Base-by-base conservation (phyloP, 2,113 vertebrate species). In the Plecturocebus donacophilus region DNA sequence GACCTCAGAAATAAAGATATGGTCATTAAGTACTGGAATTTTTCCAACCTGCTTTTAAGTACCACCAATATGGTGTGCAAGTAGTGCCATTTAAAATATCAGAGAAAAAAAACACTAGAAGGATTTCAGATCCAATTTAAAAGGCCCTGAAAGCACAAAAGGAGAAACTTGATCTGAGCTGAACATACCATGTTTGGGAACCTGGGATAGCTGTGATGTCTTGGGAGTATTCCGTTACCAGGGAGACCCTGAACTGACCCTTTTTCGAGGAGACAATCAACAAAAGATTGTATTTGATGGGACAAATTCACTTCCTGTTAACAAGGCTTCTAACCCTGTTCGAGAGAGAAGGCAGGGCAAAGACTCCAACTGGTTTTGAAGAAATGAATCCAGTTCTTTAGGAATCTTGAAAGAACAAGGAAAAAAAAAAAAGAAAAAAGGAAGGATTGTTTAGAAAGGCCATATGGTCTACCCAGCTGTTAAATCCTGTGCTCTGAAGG, bases 191-290 rank as follows among this genome's bases (percentile, higher is more conserved):
- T 38, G n/a, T 95, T 97, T 64, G 97, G 96, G 97, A 98, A 97
- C 95, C 94, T 42, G 70, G 93, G 98, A 82, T 94, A 61, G 76
- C 96, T 52, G 45, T 16, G 38, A 95, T 96, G 97, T 97, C 98
- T 70, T 38, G 98, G 3, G 95, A 97, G 76, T 98, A 98, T 98
- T 98, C 85, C 87, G 97, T 99, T 98, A 97, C 98, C 45, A 40
- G 88, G 76, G 89, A 98, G 98, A 97, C 98, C 98, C 94, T 90
- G 97, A 88, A 25, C 3, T 98, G 98, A 98, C 97, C 98, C 97
- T 98, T 98, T 91, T 95, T 85, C 90, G 81, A 98, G 91, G 95
- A 97, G 97, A 98, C 97, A 98, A 96, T 98, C 89, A 87, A 95
- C 96, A 97, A 98, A 98, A 98, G 97, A 95, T 94, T 94, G 95